A percentile compares a stretch with the other conserved stretches of the same genome.
Conservation (phyloP, 2,113 vertebrate genomes). For the Psammodynastes pulverulentus region DNA sequence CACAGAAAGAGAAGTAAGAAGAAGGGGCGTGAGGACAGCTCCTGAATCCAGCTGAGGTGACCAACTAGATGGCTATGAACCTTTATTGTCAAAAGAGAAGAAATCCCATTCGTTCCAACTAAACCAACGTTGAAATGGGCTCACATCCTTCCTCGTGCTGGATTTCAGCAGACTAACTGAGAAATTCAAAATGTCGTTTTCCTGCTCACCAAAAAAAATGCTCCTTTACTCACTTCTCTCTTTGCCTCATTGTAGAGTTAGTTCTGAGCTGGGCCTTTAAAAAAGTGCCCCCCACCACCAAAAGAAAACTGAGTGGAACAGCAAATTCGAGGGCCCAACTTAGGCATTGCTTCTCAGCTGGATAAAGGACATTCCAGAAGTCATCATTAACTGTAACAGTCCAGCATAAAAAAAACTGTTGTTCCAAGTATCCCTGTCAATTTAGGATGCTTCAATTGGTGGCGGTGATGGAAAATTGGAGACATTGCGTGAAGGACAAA, state of each 20-base stretch:
- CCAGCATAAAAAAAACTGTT: background rate
- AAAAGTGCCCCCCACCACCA: background rate
- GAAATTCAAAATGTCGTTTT: too few species aligned
- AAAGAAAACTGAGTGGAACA: background rate
- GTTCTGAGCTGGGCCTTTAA: background rate
- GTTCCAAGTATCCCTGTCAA: constrained; percentile 5
- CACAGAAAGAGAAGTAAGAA: background rate
- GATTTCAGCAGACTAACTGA: background rate
- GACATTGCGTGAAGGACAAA: constrained; percentile 52
- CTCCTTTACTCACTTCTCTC: background rate
- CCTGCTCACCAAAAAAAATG: background rate
- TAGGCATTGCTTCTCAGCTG: background rate
- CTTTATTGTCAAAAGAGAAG: background rate
- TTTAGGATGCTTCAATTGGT: constrained; percentile 26
- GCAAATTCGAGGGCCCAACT: too few species aligned
- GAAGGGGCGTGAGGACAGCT: background rate
- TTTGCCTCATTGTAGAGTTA: background rate
- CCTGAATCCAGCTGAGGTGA: background rate
- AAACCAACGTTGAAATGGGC: background rate
- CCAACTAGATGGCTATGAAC: background rate
- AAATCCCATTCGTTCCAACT: too few species aligned
- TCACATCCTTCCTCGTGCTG: background rate
- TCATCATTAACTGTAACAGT: background rate
- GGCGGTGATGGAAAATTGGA: constrained; percentile 18
- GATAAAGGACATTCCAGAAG: background rate